These are phyloP conservation scores for Drosophila lowei DNA, from an alignment of 1,140 invertebrate genomes.

Conservation along the genomic window DNA sequence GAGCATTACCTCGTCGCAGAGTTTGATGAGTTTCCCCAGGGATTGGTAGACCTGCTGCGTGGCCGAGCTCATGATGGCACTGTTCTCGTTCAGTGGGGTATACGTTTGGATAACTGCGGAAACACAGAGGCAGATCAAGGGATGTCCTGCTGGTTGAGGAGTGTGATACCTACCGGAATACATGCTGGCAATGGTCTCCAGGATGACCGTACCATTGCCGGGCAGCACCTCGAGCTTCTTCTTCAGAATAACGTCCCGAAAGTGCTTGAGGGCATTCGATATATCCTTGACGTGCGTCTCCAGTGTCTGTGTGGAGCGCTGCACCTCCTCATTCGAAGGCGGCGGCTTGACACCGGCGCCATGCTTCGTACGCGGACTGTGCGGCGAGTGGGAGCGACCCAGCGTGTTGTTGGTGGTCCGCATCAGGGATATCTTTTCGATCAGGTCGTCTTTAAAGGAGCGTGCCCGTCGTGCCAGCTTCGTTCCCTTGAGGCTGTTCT, in stretches of 20 bases:
- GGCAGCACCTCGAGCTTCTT: conserved; percentile 96
- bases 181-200: conserved; percentile 95
- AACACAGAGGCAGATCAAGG: not conserved
- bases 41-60: conserved; percentile 94
- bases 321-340: conserved; percentile 84
- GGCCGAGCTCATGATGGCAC: conserved; percentile 86
- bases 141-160: not conserved
- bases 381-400: conserved; percentile 85
- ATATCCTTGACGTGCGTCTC: conserved; percentile 87
- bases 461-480: conserved; percentile 92
- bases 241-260: conserved; percentile 95
- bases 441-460: conserved; percentile 95
- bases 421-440: conserved; percentile 94
- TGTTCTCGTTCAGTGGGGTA: conserved; percentile 87
- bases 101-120: conserved; percentile 85
- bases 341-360: conserved; percentile 70
- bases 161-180: conserved; percentile 86
- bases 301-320: conserved; percentile 85
- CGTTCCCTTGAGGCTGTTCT: conserved; percentile 88
- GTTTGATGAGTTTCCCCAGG: conserved; percentile 92
- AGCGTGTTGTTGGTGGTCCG: conserved; percentile 84
- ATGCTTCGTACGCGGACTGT: conserved; percentile 85
- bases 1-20: conserved; percentile 94
- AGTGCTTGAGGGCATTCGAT: conserved; percentile 92
- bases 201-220: conserved; percentile 94